These are phyloP conservation scores for Verasper variegatus DNA, from an alignment of 2,113 vertebrate genomes.

Conservation along the genomic window DNA sequence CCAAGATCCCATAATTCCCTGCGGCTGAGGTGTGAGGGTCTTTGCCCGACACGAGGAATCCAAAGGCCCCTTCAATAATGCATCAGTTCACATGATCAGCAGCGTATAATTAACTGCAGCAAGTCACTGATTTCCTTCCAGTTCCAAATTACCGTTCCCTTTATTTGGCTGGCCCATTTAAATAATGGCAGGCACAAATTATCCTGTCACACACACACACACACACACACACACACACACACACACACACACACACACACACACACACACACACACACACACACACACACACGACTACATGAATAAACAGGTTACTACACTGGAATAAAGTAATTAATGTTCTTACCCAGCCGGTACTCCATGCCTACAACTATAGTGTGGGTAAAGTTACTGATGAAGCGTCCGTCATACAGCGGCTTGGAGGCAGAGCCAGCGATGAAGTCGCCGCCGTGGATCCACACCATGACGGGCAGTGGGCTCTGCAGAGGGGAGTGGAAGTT, in stretches of 20 bases:
- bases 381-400: slow-evolving; percentile 83
- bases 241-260: neutral
- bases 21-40: slow-evolving; percentile 68
- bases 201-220: neutral
- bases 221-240: neutral
- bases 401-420: slow-evolving; percentile 82
- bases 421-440: slow-evolving; percentile 83
- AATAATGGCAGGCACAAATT: slow-evolving; percentile 17
- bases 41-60: slow-evolving; percentile 82
- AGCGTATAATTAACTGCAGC: slow-evolving; percentile 39
- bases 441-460: slow-evolving; percentile 85
- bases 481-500: slow-evolving; percentile 61
- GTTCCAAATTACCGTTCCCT: slow-evolving; percentile 26
- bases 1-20: slow-evolving; percentile 84
- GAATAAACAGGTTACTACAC: too few species aligned
- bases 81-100: slow-evolving; percentile 48
- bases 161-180: slow-evolving; percentile 16
- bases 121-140: slow-evolving; percentile 51
- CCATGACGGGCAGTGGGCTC: slow-evolving; percentile 78
- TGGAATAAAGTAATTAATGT: neutral
- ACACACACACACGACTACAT: neutral
- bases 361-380: slow-evolving; percentile 78
- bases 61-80: slow-evolving; percentile 80
- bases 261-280: neutral
- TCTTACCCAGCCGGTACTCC: slow-evolving; percentile 82